These are phyloP conservation scores for Narcine bancroftii DNA, from an alignment of 2,113 vertebrate genomes.

Conservation along the genomic window DNA sequence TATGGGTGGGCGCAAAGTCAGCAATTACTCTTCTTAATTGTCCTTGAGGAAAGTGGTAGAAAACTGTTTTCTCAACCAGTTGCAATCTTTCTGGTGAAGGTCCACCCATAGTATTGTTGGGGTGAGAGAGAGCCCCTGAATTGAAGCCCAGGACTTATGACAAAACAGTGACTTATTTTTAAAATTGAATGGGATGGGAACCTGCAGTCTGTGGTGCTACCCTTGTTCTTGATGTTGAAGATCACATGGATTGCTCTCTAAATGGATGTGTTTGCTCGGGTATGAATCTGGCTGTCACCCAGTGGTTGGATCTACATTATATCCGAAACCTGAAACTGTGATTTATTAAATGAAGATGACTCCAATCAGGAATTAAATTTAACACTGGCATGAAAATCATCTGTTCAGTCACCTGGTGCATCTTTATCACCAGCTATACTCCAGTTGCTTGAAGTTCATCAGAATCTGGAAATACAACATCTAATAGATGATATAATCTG, in stretches of 20 bases:
- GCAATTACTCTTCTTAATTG: no score
- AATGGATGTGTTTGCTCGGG: background rate
- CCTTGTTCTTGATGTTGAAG: no score
- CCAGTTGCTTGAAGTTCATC: background rate
- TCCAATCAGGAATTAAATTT: background rate
- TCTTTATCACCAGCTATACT: background rate
- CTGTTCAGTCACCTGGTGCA: background rate
- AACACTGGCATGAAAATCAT: no score
- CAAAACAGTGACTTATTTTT: no score
- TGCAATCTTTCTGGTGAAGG: no score
- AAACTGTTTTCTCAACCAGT: no score
- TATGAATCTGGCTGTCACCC: background rate
- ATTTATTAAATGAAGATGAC: background rate
- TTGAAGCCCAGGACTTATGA: no score
- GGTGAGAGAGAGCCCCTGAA: no score
- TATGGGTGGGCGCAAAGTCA: no score
- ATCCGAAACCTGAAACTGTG: background rate
- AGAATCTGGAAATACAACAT: background rate
- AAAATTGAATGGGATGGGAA: background rate
- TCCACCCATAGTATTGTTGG: no score
- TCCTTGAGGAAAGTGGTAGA: no score
- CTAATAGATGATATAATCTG: background rate
- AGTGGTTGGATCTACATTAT: background rate
- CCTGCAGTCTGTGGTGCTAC: background rate
- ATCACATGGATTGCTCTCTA: background rate